Percentiles rank a stretch among this genome's conserved stretches.
Conservation (phyloP, 2,888 invertebrate genomes). For the Erebia aethiops region DNA sequence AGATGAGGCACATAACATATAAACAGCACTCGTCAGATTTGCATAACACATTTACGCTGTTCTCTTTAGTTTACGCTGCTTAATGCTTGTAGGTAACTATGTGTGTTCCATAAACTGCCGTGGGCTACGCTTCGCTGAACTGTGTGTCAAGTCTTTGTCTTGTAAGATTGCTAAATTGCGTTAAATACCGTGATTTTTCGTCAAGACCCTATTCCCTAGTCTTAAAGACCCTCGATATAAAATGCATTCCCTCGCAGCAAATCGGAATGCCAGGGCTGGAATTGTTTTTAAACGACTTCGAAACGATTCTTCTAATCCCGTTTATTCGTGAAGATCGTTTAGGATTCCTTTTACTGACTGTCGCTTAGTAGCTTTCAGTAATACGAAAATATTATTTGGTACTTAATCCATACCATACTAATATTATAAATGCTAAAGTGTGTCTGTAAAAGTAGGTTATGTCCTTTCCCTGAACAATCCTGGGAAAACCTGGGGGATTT, state of each 20-base stretch:
- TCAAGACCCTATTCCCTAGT: constrained; percentile 1
- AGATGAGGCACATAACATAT: too few species aligned
- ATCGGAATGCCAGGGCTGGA: constrained; percentile 20
- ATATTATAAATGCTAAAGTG: too few species aligned
- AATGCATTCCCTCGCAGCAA: constrained; percentile 30
- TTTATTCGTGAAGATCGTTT: constrained; percentile 23
- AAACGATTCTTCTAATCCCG: constrained; percentile 29
- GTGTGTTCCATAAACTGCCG: too few species aligned
- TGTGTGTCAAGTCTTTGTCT: background rate
- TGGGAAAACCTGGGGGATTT: too few species aligned
- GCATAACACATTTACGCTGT: too few species aligned
- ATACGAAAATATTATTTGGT: background rate
- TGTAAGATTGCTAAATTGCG: background rate
- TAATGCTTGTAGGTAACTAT: too few species aligned
- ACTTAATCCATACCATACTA: too few species aligned
- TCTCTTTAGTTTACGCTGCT: too few species aligned
- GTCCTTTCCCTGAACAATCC: too few species aligned
- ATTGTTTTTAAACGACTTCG: constrained; percentile 37
- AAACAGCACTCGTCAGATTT: too few species aligned
- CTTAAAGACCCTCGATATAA: constrained; percentile 24
- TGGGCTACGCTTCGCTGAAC: too few species aligned
- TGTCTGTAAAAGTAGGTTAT: too few species aligned
- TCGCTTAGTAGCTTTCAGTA: background rate
- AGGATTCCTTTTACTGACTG: background rate
- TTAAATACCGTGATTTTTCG: constrained; percentile 27